Conservation (phyloP, 1,140 invertebrate species). For the Drosophila mauritiana region DNA sequence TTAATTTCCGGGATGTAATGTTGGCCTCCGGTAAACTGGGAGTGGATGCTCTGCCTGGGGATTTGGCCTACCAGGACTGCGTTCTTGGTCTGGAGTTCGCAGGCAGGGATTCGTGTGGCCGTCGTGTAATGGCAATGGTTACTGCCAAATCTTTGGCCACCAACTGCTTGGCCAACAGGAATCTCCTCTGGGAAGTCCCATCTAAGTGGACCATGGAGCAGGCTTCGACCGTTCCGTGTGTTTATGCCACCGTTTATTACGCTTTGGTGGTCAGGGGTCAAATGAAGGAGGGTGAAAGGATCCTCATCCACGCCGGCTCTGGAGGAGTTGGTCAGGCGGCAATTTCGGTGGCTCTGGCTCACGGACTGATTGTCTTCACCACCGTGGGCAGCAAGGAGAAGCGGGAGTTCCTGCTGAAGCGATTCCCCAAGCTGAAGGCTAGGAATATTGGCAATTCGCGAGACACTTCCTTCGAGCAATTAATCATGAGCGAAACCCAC, state of each 20-base stretch:
- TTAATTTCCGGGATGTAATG: constrained; percentile 99
- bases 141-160: constrained; percentile 95
- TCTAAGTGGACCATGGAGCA: constrained; percentile 94
- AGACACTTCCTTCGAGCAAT: constrained; percentile 95
- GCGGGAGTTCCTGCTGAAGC: constrained; percentile 93
- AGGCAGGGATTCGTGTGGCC: constrained; percentile 90
- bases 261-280: constrained; percentile 94
- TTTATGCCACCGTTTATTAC: constrained; percentile 96
- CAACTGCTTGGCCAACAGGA: constrained; percentile 92
- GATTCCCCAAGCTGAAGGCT: constrained; percentile 93
- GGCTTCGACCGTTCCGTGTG: constrained; percentile 96
- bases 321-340: constrained; percentile 98
- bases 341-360: constrained; percentile 94
- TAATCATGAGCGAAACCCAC: constrained; percentile 91
- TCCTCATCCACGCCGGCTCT: constrained; percentile 98
- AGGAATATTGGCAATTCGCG: constrained; percentile 96
- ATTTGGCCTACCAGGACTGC: constrained; percentile 93
- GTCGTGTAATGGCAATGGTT: constrained; percentile 96
- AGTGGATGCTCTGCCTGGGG: constrained; percentile 96
- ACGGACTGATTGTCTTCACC: constrained; percentile 94
- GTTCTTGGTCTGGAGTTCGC: constrained; percentile 98
- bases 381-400: constrained; percentile 96
- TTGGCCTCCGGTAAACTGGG: constrained; percentile 97
- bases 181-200: constrained; percentile 96
- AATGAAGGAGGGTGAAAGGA: constrained; percentile 92